Evolutionary conservation across 2,888 invertebrate genomes (phyloP), one percentile per base, ranked within the genome.

Genomic region (Acanthosoma haemorrhoidale): DNA sequence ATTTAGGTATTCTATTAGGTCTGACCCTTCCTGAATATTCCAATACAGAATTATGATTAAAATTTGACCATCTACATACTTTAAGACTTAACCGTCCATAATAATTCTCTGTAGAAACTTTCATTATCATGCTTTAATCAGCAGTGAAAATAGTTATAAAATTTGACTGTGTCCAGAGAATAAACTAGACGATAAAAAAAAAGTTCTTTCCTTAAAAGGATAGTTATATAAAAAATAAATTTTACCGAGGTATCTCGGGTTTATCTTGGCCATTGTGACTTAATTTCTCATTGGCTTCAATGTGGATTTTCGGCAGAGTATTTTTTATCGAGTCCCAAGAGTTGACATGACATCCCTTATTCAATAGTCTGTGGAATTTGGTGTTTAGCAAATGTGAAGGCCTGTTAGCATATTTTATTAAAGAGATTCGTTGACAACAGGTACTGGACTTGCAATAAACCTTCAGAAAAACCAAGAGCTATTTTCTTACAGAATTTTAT

Each of bases 361-460:
- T 61, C 34, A 61, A 61, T 61, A 61, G 36, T 34, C 36, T 36
- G 21, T 61, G 61, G 61, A 61, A 59, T 61, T 61, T 61, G 36
- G 21, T 61, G 36, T 61, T 61, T 61, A 61, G 61, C 5, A 21
- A 18, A 34, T 61, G 61, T 61, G 36, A 61, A 36, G 61, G 25
- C 51, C 51, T 25, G 25, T 25, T 25, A 51, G 25, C n/a, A 25
- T 51, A 51, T 51, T 25, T 51, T 21, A 51, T 51, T 51, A n/a
- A n/a, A n/a, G n/a, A n/a, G n/a, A n/a, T n/a, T n/a, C n/a, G n/a
- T n/a, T n/a, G n/a, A n/a, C n/a, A n/a, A n/a, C n/a, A n/a, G n/a
- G n/a, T n/a, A n/a, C n/a, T n/a, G n/a, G n/a, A n/a, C n/a, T n/a
- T n/a, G n/a, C n/a, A n/a, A n/a, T n/a, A n/a, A n/a, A n/a, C n/a